phyloP scores from a whole-genome alignment of 1,140 invertebrate genomes.

The Olivierus martensii region DNA sequence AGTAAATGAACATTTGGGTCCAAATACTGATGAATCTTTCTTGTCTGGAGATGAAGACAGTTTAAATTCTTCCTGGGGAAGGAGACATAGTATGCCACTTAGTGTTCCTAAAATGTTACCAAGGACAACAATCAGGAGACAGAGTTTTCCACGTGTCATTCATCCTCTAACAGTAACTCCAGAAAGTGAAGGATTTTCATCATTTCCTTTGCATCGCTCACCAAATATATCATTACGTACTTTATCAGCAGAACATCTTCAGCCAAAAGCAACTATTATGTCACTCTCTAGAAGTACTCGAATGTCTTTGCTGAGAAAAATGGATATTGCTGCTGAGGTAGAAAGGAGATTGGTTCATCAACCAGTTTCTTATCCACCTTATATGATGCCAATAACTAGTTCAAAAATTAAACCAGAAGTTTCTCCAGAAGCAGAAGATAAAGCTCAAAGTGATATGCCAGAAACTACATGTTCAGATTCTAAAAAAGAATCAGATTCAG shows the following conservation, averaged over 20 bases:
- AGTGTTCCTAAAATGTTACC: not conserved
- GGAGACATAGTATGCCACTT: constrained; percentile 1
- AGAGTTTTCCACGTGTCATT: not conserved
- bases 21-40: not conserved
- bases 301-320: not conserved
- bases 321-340: not conserved
- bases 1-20: constrained; percentile 4
- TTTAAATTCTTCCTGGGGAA: not conserved
- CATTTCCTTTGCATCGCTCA: not conserved
- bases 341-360: not conserved
- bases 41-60: not conserved
- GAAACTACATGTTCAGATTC: too few relatives aligned
- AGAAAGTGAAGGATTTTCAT: not conserved
- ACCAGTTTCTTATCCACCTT: not conserved
- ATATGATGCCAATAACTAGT: not conserved
- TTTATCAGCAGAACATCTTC: not conserved
- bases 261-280: not conserved
- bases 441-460: too few relatives aligned
- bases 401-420: not conserved
- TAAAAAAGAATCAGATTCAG: too few relatives aligned
- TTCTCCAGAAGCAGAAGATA: too few relatives aligned
- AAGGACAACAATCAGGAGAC: not conserved
- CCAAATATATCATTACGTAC: not conserved
- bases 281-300: not conserved
- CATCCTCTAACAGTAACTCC: not conserved